Evolutionary conservation across 64 coral and sea anemone genomes (phyloP), one percentile per base, ranked within the genome.

Genomic region (Porites australiensis): DNA sequence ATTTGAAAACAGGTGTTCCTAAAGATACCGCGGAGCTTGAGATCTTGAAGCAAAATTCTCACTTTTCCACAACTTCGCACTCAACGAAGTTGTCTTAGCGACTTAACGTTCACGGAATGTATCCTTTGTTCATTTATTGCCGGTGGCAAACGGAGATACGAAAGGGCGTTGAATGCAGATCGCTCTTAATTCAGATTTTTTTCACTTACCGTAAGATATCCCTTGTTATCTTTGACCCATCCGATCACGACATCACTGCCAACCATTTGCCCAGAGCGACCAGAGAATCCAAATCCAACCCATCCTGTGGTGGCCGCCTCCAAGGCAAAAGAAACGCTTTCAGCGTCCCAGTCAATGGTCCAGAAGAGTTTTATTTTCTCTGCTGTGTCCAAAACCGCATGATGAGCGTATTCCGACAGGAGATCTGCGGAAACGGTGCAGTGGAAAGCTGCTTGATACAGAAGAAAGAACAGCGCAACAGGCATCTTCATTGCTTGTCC

Each of bases 161-260:
- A n/a, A n/a, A n/a, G n/a, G n/a, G n/a, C n/a, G n/a, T n/a, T n/a
- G n/a, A n/a, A n/a, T n/a, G n/a, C n/a, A n/a, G n/a, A n/a, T n/a
- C 53, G 11, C n/a, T n/a, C n/a, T n/a, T n/a, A n/a, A n/a, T n/a
- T n/a, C n/a, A n/a, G n/a, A n/a, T n/a, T n/a, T n/a, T n/a, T 57
- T 57, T 5, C 53, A 8, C 83, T 79, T 64, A 89, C 88, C 74
- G 57, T 66, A 11, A 89, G 58, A 67, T 68, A 64, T 7, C 72
- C 64, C 57, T 64, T 79, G 54, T 75, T 62, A 79, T 89, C 75
- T 50, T 89, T 78, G 44, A 89, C 88, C 88, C 88, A 89, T 11
- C 88, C 88, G 37, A 89, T 89, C 2, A 89, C 88, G 27, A 89
- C 64, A 69, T 89, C 88, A n/a, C 72, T 63, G 13, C 88, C 88